phyloP scores from a whole-genome alignment of 2,888 invertebrate genomes.

The Apamea epomidion region DNA sequence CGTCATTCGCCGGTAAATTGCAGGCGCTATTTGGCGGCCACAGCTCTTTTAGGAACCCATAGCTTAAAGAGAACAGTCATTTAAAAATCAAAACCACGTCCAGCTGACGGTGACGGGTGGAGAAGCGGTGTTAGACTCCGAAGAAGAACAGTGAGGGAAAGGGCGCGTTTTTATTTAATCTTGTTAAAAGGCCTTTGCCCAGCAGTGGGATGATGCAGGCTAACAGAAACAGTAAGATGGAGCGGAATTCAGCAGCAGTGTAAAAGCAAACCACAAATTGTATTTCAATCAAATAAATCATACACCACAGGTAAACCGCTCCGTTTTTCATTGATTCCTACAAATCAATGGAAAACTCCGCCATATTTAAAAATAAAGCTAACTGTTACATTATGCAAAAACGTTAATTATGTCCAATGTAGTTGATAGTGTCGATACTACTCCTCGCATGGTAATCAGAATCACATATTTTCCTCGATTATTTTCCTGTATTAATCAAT shows the following conservation, averaged over 20 bases:
- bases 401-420: not conserved
- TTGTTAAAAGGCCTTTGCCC: not conserved
- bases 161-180: not conserved
- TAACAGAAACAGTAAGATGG: no score
- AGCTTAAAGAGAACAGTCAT: not conserved
- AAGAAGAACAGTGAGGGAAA: not conserved
- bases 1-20: not conserved
- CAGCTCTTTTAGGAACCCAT: not conserved
- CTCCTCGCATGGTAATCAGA: not conserved
- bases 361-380: conserved; percentile 8
- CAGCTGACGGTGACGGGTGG: not conserved
- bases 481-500: conserved; percentile 47
- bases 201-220: no score
- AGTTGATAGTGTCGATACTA: not conserved
- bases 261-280: no score
- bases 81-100: not conserved
- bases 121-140: not conserved
- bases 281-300: no score
- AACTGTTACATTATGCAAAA: conserved; percentile 8
- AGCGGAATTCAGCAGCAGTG: no score
- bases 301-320: no score
- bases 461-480: conserved; percentile 22
- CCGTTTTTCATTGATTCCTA: no score
- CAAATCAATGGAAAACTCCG: conserved; percentile 14
- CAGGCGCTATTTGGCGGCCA: not conserved